Percentiles rank a stretch among this genome's conserved stretches.
Evolutionary conservation across 1,140 invertebrate species (phyloP).

Genomic region (Drosophila mojavensis): DNA sequence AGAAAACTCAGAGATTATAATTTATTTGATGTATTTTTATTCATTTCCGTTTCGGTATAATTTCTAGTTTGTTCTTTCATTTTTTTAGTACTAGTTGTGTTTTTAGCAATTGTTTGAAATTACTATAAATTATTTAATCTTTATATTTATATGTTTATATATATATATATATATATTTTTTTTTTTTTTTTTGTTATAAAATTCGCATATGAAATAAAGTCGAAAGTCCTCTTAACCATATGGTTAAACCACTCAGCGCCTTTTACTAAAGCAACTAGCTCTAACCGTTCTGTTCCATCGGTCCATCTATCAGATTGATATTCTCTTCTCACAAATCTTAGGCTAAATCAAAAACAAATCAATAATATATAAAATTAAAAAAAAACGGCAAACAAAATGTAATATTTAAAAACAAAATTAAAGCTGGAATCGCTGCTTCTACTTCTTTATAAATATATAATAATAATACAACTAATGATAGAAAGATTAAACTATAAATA

Average conservation of each 20-base stretch:
- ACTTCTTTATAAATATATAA: constrained; percentile 54
- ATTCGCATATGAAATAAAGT: constrained; percentile 80
- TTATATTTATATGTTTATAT: constrained; percentile 64
- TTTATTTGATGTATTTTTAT: constrained; percentile 83
- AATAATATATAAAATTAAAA: constrained; percentile 48
- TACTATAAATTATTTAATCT: constrained; percentile 82
- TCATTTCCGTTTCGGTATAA: constrained; percentile 84
- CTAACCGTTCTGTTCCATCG: constrained; percentile 3
- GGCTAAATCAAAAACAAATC: constrained; percentile 65
- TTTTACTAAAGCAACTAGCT: constrained; percentile 21
- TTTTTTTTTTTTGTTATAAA: constrained; percentile 63
- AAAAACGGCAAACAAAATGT: constrained; percentile 63
- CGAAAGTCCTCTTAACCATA: constrained; percentile 62
- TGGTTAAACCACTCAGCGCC: constrained; percentile 38
- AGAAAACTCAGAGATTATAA: constrained; percentile 26
- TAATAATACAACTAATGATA: constrained; percentile 44
- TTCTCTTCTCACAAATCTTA: constrained; percentile 48
- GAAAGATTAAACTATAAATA: constrained; percentile 36
- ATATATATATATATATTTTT: too few relatives aligned
- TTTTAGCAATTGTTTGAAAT: constrained; percentile 80
- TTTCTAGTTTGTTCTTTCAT: constrained; percentile 82
- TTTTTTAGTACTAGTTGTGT: constrained; percentile 79
- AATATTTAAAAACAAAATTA: constrained; percentile 69
- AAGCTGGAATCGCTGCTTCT: constrained; percentile 78
- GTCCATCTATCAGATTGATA: constrained; percentile 21